Base-by-base conservation (phyloP, 1,140 invertebrate genomes). In the Schlechtendalia chinensis region DNA sequence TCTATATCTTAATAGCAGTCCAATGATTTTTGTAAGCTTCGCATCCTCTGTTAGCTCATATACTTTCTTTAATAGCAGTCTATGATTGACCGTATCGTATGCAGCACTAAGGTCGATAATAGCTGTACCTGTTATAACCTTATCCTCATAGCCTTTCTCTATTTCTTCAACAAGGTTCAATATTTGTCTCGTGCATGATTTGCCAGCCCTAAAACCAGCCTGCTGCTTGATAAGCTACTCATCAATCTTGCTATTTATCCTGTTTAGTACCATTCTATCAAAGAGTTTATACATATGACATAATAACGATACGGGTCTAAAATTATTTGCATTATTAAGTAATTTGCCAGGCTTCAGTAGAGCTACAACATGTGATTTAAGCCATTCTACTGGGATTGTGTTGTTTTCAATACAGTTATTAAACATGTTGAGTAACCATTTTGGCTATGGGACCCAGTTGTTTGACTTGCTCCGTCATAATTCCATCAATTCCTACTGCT, bases 331-430 rank as follows among this genome's bases (percentile, higher is more conserved):
- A 50, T 82, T 71, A 27, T 24, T 81, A 24, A 80, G 80, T 11
- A 53, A 69, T 74, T 82, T 82, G 29, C 82, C 82, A 45, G 82
- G 82, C 74, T 81, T 81, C n/a, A n/a, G n/a, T n/a, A n/a, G n/a
- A n/a, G n/a, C n/a, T n/a, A n/a, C 32, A 82, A 65, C 53, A 81
- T 47, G 16, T 80, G 65, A 56, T 71, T 47, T 58, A 74, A 80
- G 14, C 56, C 19, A 45, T 80, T 45, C 50, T 82, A 53, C 27
- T 67, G 58, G 79, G 65, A 81, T 59, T 58, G 10, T 82, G 71
- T 82, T 17, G 82, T 79, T 32, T 45, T 61, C 17, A 12, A 80
- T 39, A 65, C 80, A 81, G 39, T 69, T 65, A 50, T 81, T 69
- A 22, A 81, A 45, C n/a, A 81, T 27, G 11, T 32, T 54, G 14